phyloP scores from a whole-genome alignment of 2,888 invertebrate species.

The Tachystola acroxantha region DNA sequence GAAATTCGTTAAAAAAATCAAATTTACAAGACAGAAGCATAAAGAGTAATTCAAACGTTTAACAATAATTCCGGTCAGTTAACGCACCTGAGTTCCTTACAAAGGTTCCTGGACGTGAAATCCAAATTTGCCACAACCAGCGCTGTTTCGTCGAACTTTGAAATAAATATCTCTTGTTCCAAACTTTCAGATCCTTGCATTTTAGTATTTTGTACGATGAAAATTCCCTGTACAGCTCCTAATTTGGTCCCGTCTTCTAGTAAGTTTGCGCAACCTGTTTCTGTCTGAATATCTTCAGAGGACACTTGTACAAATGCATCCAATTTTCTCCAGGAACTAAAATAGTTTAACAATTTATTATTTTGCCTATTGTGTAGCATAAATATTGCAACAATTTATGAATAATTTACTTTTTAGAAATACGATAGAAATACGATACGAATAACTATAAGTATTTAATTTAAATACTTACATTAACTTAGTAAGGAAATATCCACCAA shows the following conservation, averaged over 20 bases:
- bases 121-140: slow-evolving; percentile 35
- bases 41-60: no score
- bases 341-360: background rate
- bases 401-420: no score
- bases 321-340: slow-evolving; percentile 35
- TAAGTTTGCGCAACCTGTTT: slow-evolving; percentile 28
- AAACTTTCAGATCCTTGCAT: slow-evolving; percentile 15
- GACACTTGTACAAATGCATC: slow-evolving; percentile 25
- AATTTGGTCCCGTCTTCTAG: slow-evolving; percentile 28
- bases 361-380: background rate
- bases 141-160: slow-evolving; percentile 31
- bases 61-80: no score
- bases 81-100: slow-evolving; percentile 37
- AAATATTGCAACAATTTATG: no score
- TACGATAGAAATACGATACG: no score
- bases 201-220: slow-evolving; percentile 27
- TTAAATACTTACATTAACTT: slow-evolving; percentile 34
- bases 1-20: no score
- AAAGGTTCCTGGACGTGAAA: slow-evolving; percentile 31
- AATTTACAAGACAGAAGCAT: no score
- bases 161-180: slow-evolving; percentile 22
- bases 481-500: slow-evolving; percentile 35
- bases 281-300: slow-evolving; percentile 26
- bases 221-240: slow-evolving; percentile 36
- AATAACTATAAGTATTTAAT: no score